phyloP scores from a whole-genome alignment of 2,113 vertebrate species.

The Chloropsis cyanopogon region DNA sequence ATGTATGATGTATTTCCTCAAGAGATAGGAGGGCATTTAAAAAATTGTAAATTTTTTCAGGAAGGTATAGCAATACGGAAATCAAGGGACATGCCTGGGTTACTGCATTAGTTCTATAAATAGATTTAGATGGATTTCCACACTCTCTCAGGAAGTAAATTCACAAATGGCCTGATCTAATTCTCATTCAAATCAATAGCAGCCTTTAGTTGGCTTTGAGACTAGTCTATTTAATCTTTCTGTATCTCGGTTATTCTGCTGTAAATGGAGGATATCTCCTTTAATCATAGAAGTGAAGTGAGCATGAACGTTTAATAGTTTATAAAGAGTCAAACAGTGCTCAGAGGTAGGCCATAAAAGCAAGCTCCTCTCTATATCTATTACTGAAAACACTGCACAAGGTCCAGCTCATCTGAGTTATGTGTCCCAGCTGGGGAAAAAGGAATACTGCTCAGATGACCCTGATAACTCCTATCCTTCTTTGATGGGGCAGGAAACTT shows the following conservation, averaged over 20 bases:
- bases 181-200: background rate
- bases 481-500: background rate
- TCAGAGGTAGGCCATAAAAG: background rate
- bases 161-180: background rate
- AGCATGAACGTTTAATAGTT: conserved; percentile 16
- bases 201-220: background rate
- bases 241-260: background rate
- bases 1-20: background rate
- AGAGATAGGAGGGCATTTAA: background rate
- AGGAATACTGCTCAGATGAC: rapidly evolving
- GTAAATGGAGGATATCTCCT: background rate
- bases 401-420: background rate
- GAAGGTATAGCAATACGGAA: background rate
- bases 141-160: background rate
- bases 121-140: background rate
- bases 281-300: background rate
- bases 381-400: background rate
- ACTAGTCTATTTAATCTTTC: background rate
- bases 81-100: background rate
- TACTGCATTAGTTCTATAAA: background rate
- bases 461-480: background rate
- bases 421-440: background rate
- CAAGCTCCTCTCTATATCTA: background rate
- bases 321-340: background rate
- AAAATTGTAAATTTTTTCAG: background rate